phyloP scores from a whole-genome alignment of 2,797 vertebrate species.

The Anas flavirostris region DNA sequence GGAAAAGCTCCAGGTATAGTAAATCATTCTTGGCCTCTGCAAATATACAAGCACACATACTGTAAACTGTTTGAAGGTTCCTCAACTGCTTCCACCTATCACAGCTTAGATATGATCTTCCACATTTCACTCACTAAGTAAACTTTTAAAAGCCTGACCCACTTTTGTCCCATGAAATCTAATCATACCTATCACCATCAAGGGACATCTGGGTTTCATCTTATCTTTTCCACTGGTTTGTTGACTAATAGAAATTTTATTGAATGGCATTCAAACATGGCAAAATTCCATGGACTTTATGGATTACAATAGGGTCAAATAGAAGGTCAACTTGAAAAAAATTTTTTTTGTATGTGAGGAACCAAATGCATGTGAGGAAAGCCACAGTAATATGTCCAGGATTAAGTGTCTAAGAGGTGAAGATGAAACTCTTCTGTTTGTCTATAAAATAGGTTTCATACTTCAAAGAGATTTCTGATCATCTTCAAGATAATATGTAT shows the following conservation, averaged over 20 bases:
- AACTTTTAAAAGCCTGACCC: conserved; percentile 57
- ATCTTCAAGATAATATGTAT: conserved; percentile 13
- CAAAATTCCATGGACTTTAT: conserved; percentile 60
- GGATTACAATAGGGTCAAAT: conserved; percentile 65
- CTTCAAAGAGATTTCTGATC: not conserved
- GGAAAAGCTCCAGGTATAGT: conserved; percentile 45
- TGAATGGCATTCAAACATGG: conserved; percentile 65
- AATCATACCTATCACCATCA: conserved; percentile 59
- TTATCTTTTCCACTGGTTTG: conserved; percentile 69
- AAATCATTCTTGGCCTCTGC: conserved; percentile 52
- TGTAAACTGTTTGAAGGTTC: conserved; percentile 66
- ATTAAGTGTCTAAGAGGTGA: conserved; percentile 9
- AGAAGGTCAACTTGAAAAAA: conserved; percentile 38
- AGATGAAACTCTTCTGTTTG: conserved; percentile 21
- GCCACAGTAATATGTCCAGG: not conserved
- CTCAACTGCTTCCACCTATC: conserved; percentile 48
- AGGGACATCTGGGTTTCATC: conserved; percentile 78
- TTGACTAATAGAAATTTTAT: conserved; percentile 75
- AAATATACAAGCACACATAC: conserved; percentile 44
- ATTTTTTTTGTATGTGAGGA: not conserved
- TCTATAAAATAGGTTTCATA: conserved; percentile 10
- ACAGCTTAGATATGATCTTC: conserved; percentile 51
- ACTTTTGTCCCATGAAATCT: conserved; percentile 69
- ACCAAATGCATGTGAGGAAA: not conserved
- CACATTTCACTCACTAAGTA: conserved; percentile 65